Conservation (phyloP, 2,888 invertebrate genomes). For the Drosophila tripunctata region DNA sequence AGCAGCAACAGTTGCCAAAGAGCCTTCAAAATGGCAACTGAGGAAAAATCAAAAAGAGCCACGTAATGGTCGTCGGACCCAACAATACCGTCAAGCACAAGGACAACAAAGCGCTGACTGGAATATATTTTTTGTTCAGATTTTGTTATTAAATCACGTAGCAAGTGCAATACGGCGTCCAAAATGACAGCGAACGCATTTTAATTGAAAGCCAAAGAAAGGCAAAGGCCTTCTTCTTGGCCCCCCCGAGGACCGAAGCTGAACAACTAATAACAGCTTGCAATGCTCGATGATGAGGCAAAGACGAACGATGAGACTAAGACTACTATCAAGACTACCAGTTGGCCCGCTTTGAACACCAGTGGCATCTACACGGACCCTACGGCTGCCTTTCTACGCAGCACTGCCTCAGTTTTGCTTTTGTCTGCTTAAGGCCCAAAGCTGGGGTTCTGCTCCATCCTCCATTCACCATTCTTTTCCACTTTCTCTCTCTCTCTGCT, state of each 20-base stretch:
- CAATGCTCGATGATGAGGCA: conserved; percentile 64
- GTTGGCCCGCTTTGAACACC: background rate
- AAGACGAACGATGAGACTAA: conserved; percentile 29
- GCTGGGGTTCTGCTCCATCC: conserved; percentile 20
- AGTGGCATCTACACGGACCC: conserved; percentile 2
- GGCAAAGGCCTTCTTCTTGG: conserved; percentile 17
- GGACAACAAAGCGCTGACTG: conserved; percentile 71
- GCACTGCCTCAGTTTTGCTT: conserved; percentile 32
- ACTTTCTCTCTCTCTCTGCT: background rate
- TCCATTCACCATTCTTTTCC: background rate
- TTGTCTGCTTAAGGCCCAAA: conserved; percentile 29
- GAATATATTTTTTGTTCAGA: conserved; percentile 66
- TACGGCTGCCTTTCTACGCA: conserved; percentile 14
- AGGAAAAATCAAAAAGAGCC: conserved; percentile 49
- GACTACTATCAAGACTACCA: conserved; percentile 2
- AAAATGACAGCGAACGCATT: conserved; percentile 79
- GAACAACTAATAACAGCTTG: conserved; percentile 43
- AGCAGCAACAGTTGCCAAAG: conserved; percentile 66
- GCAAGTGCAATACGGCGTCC: conserved; percentile 77
- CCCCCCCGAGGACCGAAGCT: conserved; percentile 15
- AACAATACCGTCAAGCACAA: conserved; percentile 55
- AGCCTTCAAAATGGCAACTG: background rate
- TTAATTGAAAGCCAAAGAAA: conserved; percentile 64
- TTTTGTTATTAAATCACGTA: conserved; percentile 79
- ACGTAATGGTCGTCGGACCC: conserved; percentile 61